Base-by-base conservation (phyloP, 2,888 invertebrate genomes). In the Agonopterix subpropinquella region DNA sequence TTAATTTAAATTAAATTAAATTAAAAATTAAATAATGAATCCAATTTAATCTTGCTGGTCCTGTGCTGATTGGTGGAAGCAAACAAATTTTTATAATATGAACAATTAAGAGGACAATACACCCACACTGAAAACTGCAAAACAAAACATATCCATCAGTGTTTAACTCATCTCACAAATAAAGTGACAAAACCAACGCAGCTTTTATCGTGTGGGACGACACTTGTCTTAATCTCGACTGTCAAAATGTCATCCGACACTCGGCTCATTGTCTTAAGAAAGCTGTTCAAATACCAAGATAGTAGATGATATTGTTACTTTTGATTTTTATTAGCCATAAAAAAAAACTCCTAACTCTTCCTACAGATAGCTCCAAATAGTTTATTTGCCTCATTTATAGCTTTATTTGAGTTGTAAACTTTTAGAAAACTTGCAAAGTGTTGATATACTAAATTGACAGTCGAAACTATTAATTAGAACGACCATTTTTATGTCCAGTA, bases 291-390 rank as follows among this genome's bases (percentile, higher is more conserved):
- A 36, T 36, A 45, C 36, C 53, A 52, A 66, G 76, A 73, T 70
- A 72, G 75, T 49, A n/a, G 53, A 28, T 43, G 52, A 56, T 55
- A 58, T 61, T 57, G 56, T 55, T 56, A 59, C 55, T 62, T 28
- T 49, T 53, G 58, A 46, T 65, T 70, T 72, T 71, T 71, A 70
- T 65, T 61, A 61, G 56, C 50, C 61, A 53, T 65, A 62, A 70
- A 64, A 52, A 55, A 43, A 47, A 1, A 2, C 28, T 7, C 28
- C 28, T 28, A 4, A 28, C 28, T 28, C 28, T 28, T 5, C 28
- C 28, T 28, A 28, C 28, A 28, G 7, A 28, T 7, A 28, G 28
- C 28, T 39, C 9, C 10, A 39, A 39, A 39, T 39, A 39, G 39
- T 9, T 9, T n/a, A 39, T 39, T 11, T 13, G 10, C 62, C 61